Evolutionary conservation across 2,888 invertebrate genomes (phyloP).

Genomic region (Pimpla rufipes): DNA sequence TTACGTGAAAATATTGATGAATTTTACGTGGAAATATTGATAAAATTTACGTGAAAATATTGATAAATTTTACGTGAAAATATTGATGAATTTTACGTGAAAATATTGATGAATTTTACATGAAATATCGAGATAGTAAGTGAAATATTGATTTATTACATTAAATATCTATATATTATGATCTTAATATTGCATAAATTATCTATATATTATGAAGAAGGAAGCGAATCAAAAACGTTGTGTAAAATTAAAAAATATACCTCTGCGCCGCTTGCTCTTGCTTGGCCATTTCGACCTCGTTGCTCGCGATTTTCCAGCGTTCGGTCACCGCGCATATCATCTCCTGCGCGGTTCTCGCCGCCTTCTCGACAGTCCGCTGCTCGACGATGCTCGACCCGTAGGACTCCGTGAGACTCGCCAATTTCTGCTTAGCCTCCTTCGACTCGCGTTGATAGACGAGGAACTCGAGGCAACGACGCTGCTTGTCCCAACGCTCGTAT

Average conservation of each 20-base stretch:
- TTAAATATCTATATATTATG: too few species aligned
- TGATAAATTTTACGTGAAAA: too few species aligned
- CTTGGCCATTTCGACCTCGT: conserved; percentile 93
- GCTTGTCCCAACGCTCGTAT: conserved; percentile 99
- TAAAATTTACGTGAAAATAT: too few species aligned
- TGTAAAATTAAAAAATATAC: conserved; percentile 66
- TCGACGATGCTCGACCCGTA: conserved; percentile 82
- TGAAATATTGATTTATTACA: too few species aligned
- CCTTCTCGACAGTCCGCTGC: conserved; percentile 84
- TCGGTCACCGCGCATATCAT: conserved; percentile 89
- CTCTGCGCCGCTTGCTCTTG: conserved; percentile 96
- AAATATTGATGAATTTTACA: too few species aligned
- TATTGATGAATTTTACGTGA: too few species aligned
- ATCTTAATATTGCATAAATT: too few species aligned
- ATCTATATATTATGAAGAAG: too few species aligned
- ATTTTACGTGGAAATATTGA: too few species aligned
- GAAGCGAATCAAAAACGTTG: too few species aligned
- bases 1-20: too few species aligned
- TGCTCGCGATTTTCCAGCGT: conserved; percentile 95
- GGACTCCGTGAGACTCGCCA: conserved; percentile 90
- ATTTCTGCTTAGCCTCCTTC: conserved; percentile 95
- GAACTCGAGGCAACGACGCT: conserved; percentile 97
- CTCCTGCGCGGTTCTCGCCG: conserved; percentile 91
- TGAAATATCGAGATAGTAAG: too few species aligned
- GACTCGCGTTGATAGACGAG: conserved; percentile 99